phyloP scores from a whole-genome alignment of 2,797 vertebrate genomes.

The Gila robusta region DNA sequence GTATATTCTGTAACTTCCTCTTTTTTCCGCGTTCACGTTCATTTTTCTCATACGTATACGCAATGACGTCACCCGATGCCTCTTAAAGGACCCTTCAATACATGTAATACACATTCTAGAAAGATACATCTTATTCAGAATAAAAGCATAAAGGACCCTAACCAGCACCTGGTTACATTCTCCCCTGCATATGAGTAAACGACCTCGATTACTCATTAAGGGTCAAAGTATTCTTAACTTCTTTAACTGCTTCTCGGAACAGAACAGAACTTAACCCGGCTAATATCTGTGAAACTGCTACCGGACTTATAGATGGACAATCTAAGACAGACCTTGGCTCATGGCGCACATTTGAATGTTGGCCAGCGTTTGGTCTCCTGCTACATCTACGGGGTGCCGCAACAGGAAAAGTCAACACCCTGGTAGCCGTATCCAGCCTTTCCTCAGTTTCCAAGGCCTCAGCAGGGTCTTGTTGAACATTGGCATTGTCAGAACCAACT shows the following conservation, averaged over 20 bases:
- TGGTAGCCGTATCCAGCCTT: not conserved
- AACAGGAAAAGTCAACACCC: not conserved
- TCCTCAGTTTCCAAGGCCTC: not conserved
- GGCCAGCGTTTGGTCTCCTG: not conserved
- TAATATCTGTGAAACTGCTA: not conserved
- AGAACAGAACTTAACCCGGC: not conserved
- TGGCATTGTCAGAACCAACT: no score
- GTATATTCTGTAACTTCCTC: no score
- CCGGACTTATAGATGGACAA: not conserved
- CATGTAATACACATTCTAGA: no score
- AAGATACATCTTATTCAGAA: no score
- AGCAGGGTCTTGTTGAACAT: not conserved
- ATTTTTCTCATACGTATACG: fast-evolving
- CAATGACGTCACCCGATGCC: no score
- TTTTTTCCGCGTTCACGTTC: no score
- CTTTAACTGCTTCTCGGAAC: conserved; percentile 1
- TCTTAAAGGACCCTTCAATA: no score
- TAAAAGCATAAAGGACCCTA: no score
- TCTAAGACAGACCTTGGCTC: conserved; percentile 24
- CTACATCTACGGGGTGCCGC: not conserved
- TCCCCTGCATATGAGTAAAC: not conserved
- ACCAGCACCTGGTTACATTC: not conserved
- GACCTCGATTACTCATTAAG: not conserved
- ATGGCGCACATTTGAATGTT: not conserved
- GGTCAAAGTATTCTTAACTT: not conserved